phyloP scores from a whole-genome alignment of 2,888 invertebrate species.

The Pegoplata infirma region DNA sequence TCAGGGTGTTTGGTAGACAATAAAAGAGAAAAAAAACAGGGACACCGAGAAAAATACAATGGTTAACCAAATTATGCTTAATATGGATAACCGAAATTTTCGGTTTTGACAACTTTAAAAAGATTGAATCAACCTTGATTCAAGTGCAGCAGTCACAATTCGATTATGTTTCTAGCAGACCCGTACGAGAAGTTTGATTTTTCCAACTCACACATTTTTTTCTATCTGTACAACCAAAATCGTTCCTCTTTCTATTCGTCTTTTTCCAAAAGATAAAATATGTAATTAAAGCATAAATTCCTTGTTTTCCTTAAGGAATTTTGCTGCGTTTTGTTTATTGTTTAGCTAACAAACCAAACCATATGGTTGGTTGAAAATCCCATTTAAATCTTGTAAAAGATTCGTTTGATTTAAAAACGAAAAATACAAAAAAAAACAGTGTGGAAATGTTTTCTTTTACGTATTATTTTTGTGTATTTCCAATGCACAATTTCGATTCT shows the following conservation, averaged over 20 bases:
- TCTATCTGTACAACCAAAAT: too few relatives aligned
- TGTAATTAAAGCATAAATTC: constrained; percentile 61
- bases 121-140: too few relatives aligned
- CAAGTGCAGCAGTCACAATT: too few relatives aligned
- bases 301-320: constrained; percentile 58
- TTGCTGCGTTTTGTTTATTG: constrained; percentile 35
- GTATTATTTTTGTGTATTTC: not conserved
- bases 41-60: too few relatives aligned
- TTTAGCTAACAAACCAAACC: not conserved
- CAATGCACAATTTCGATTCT: not conserved
- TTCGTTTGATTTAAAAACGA: constrained; percentile 19
- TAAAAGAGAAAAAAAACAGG: too few relatives aligned
- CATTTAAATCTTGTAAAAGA: constrained; percentile 42
- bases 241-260: not conserved
- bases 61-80: too few relatives aligned
- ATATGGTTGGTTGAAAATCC: constrained; percentile 41
- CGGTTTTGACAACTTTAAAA: too few relatives aligned
- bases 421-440: not conserved
- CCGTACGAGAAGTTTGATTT: too few relatives aligned
- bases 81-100: too few relatives aligned
- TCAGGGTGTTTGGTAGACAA: too few relatives aligned
- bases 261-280: constrained; percentile 13
- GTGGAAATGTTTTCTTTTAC: constrained; percentile 8
- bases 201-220: too few relatives aligned
- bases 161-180: too few relatives aligned